Base-by-base conservation (phyloP, 1,140 invertebrate species). In the Sesamia nonagrioides region DNA sequence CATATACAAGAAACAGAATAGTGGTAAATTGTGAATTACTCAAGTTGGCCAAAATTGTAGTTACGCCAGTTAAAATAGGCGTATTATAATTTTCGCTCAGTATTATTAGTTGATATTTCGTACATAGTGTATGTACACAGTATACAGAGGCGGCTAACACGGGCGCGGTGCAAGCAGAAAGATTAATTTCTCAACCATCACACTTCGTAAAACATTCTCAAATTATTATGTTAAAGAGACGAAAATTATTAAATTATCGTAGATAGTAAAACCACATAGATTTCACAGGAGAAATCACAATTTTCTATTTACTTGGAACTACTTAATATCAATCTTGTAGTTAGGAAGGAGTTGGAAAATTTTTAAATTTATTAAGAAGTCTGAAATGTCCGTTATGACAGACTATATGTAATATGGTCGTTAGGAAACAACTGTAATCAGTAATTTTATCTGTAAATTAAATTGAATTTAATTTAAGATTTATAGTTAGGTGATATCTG, bases 31-130 rank as follows among this genome's bases (percentile, higher is more conserved):
- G 80, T 84, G 84, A 87, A 90, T 89, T 90, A 90, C 91, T 93
- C 91, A 84, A 88, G 89, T 89, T 89, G 91, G 91, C 91, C 90
- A 93, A 94, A 94, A 89, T 92, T 90, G 86, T 90, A 92, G 83
- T 88, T 81, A 91, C 85, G 87, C 86, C 86, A 77, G 73, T 84
- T 86, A 86, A 78, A 87, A 77, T 84, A 84, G 85, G 83, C 83
- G 85, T 88, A 88, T 88, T 90, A 92, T 92, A 78, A 89, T 92
- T 94, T 91, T 91, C 86, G 86, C 87, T 90, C 91, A 92, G 90
- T 92, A 91, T 91, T 91, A 92, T 89, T 92, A 92, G 89, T 91
- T 89, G 80, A 82, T 88, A 91, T 74, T 74, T 88, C 18, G 76
- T 77, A 73, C 73, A 77, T 78, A 72, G 61, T 61, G 69, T 78